Percentiles rank a stretch among this genome's conserved stretches.
phyloP scores from a whole-genome alignment of 1,140 invertebrate genomes.

The Hylyphantes graminicola region DNA sequence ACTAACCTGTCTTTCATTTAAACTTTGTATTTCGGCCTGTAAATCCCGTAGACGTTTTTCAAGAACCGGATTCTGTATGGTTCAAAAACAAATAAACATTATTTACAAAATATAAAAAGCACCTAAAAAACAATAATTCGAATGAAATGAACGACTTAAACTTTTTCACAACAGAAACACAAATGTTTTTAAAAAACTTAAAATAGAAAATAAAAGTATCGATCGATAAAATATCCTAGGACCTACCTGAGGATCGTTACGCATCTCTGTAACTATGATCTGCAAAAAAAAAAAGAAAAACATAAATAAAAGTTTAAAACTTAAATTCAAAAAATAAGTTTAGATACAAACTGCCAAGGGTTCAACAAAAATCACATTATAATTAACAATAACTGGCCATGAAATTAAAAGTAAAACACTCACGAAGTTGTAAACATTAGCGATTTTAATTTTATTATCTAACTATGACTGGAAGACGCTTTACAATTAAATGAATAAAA shows the following conservation, averaged over 20 bases:
- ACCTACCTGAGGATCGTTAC: constrained; percentile 65
- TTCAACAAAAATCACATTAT: no score
- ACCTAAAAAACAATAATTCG: constrained; percentile 13
- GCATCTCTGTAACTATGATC: constrained; percentile 65
- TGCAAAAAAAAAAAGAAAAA: constrained; percentile 62
- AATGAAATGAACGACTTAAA: not conserved
- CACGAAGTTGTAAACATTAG: no score
- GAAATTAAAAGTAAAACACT: no score
- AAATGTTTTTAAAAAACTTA: constrained; percentile 27
- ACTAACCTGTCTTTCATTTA: constrained; percentile 67
- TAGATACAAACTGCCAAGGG: no score
- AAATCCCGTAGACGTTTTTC: constrained; percentile 64
- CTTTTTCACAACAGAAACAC: constrained; percentile 17
- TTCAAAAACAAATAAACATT: constrained; percentile 17
- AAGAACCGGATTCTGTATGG: constrained; percentile 64
- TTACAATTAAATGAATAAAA: no score
- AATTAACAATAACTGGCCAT: no score
- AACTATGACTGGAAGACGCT: no score
- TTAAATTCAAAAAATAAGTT: not conserved
- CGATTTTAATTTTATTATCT: no score
- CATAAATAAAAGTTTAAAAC: constrained; percentile 6
- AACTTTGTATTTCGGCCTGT: constrained; percentile 64
- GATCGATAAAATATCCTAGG: constrained; percentile 49
- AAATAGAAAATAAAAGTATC: constrained; percentile 18
- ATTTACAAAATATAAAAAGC: not conserved